Conservation (phyloP, 1,140 invertebrate species). For the Sarcophaga peregrina region DNA sequence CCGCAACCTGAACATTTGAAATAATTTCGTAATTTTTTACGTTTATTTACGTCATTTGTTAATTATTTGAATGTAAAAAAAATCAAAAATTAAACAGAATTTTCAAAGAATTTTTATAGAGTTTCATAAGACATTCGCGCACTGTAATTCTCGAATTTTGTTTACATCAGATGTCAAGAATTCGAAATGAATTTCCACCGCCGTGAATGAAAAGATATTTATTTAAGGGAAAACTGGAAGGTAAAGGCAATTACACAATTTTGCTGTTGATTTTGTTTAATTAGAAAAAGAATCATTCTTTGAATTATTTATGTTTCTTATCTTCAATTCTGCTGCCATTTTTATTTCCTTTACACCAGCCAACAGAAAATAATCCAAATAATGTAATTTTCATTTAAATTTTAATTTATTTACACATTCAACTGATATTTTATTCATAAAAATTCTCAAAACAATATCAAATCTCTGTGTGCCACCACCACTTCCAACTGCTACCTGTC, state of each 20-base stretch:
- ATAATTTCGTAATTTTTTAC: neutral
- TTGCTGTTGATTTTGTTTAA: too few relatives aligned
- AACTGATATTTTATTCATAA: neutral
- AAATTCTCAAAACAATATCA: neutral
- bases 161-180: neutral
- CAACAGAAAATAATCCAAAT: neutral
- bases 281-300: too few relatives aligned
- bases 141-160: neutral
- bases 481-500: neutral
- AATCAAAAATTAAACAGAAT: neutral
- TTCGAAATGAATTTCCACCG: neutral
- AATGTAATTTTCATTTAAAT: neutral
- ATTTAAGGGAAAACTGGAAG: neutral
- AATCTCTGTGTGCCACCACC: neutral
- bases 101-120: neutral
- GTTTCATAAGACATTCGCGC: neutral
- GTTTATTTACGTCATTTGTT: neutral
- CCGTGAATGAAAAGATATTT: neutral
- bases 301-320: too few relatives aligned
- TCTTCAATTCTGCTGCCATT: too few relatives aligned
- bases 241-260: neutral
- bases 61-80: constrained; percentile 3
- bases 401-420: neutral
- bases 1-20: neutral
- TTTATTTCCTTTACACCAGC: neutral